Evolutionary conservation across 2,797 vertebrate species (phyloP).

Genomic region (Ctenosaura bakeri): DNA sequence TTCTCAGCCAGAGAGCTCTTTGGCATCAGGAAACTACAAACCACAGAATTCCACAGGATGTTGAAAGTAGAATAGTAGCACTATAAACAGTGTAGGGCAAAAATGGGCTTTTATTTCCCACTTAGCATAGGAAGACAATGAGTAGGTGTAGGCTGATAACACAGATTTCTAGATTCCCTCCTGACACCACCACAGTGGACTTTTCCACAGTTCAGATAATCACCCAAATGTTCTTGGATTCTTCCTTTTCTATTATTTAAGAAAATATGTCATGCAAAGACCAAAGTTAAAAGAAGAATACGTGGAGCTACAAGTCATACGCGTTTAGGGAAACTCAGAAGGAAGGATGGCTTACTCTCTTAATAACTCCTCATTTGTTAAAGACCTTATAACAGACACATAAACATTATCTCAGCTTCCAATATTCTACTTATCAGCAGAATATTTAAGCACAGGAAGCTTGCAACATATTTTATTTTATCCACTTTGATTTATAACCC

Average conservation of each 20-base stretch:
- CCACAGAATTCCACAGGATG: no score
- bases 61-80: no score
- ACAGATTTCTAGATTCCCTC: not conserved
- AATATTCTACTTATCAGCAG: slow-evolving; percentile 16
- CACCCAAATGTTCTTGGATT: slow-evolving; percentile 20
- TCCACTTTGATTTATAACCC: slow-evolving; percentile 27
- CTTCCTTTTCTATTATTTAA: not conserved
- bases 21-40: no score
- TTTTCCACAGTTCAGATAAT: slow-evolving; percentile 38
- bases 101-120: not conserved
- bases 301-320: not conserved
- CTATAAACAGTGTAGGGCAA: no score
- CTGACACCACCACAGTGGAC: not conserved
- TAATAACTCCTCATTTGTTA: slow-evolving; percentile 16
- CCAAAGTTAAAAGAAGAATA: not conserved
- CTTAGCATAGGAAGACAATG: not conserved
- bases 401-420: not conserved
- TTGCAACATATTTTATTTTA: slow-evolving; percentile 14
- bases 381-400: not conserved
- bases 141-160: not conserved
- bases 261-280: slow-evolving; percentile 27
- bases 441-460: slow-evolving; percentile 14
- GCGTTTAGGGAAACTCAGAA: slow-evolving; percentile 3
- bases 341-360: not conserved
- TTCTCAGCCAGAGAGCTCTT: no score